Base-by-base conservation (phyloP, 92 coral and sea anemone species). In the Actinernus sp. region DNA sequence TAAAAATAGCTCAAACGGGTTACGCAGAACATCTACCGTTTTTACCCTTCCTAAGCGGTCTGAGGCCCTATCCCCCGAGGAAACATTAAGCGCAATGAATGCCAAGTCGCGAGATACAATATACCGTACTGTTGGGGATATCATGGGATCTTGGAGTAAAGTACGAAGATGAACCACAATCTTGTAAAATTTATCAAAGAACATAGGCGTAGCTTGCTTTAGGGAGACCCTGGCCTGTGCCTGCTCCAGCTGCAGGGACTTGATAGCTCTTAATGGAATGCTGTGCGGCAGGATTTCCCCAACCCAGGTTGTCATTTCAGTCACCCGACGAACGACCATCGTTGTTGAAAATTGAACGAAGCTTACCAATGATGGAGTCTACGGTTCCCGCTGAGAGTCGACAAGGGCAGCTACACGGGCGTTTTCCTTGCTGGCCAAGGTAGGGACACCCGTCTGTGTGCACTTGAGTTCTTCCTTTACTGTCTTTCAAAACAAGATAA, bases 301-400 rank as follows among this genome's bases (percentile, higher is more conserved):
- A 47, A 19, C 87, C 73, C 8, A 36, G 18, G 34, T 23, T 75
- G 22, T 74, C 78, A 40, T 78, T 76, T 49, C 79, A 71, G 12
- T 67, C 56, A 8, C 70, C 90, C 9, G 73, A 41, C n/a, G 3
- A 1, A 22, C 81, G 84, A 16, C 69, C 76, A 10, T 46, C 3
- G 48, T 26, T 39, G 48, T 22, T 54, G 23, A 77, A 70, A 44
- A 76, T 76, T 29, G 68, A 26, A 0, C 89, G 31, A 13, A 75
- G 68, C 30, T 67, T 83, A 0, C 68, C 84, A 11, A 68, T 67
- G 45, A 52, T 14, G 8, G 50, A 39, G 31, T 86, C 71, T 37
- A 79, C 87, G 13, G 79, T 79, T 18, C 92, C 75, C 1, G 83
- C 79, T 54, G 87, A 33, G n/a, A 86, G 63, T 25, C 92, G 70